Evolutionary conservation across 1,140 invertebrate species (phyloP).

Genomic region (Oryctes rhinoceros): DNA sequence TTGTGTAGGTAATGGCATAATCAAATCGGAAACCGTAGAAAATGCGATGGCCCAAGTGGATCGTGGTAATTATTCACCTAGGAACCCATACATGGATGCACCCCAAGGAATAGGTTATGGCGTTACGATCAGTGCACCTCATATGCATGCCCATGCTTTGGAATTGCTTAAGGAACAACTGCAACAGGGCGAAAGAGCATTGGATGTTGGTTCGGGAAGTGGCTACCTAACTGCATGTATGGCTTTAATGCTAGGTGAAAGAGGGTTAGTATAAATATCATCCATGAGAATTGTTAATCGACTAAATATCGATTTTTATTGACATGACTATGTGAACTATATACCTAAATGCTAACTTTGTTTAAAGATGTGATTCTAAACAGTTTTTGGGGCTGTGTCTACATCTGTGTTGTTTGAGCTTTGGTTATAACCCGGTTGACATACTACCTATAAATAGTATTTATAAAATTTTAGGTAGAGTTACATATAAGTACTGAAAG

Average conservation of each 20-base stretch:
- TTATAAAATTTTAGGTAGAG: no score
- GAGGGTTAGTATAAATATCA: constrained; percentile 63
- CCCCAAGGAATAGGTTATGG: constrained; percentile 89
- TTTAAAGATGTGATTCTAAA: no score
- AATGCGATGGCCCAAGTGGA: constrained; percentile 88
- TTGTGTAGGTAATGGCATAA: constrained; percentile 83
- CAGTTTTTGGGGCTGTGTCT: no score
- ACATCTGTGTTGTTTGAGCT: no score
- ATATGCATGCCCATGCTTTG: constrained; percentile 98
- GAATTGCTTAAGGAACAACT: constrained; percentile 88
- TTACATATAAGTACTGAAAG: no score
- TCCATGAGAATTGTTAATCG: no score
- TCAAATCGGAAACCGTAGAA: constrained; percentile 80
- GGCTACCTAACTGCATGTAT: constrained; percentile 97
- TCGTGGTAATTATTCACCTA: constrained; percentile 79
- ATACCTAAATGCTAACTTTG: no score
- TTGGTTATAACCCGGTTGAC: no score
- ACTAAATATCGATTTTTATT: no score
- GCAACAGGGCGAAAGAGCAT: constrained; percentile 77
- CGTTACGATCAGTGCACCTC: constrained; percentile 96
- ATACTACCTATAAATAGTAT: no score
- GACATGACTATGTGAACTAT: no score
- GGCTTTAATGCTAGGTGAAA: constrained; percentile 83
- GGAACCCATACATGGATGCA: constrained; percentile 87
- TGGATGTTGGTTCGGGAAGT: constrained; percentile 96